phyloP scores from a whole-genome alignment of 2,797 vertebrate species.

The Coluber constrictor region DNA sequence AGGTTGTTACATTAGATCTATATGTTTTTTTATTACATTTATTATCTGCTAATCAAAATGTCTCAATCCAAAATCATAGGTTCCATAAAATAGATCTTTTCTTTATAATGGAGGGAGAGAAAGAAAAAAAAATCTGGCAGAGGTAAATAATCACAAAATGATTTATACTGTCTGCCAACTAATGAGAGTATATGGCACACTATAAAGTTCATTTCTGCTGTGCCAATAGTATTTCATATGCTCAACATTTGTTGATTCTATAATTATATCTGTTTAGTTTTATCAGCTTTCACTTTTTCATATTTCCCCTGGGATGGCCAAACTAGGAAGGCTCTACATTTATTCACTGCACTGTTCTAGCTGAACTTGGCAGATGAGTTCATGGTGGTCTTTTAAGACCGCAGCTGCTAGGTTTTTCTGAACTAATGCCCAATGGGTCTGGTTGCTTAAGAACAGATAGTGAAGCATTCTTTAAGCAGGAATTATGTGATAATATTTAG shows the following conservation, averaged over 20 bases:
- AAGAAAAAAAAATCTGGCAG: too few species aligned
- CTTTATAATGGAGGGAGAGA: not conserved
- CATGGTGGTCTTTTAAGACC: not conserved
- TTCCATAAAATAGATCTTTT: not conserved
- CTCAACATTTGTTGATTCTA: not conserved
- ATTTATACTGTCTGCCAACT: not conserved
- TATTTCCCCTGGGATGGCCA: not conserved
- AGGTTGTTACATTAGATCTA: not conserved
- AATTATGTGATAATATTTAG: not conserved
- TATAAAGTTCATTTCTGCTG: not conserved
- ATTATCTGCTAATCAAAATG: not conserved
- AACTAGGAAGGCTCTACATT: not conserved
- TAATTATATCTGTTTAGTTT: not conserved
- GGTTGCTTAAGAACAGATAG: not conserved
- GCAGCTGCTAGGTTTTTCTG: not conserved
- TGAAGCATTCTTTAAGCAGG: not conserved
- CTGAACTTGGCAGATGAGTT: not conserved
- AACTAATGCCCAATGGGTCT: not conserved
- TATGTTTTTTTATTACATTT: not conserved
- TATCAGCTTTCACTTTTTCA: not conserved
- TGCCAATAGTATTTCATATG: not conserved
- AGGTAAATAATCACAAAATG: too few species aligned
- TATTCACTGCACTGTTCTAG: not conserved
- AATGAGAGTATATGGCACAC: not conserved
- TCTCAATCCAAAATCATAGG: not conserved